Evolutionary conservation across 1,140 invertebrate genomes (phyloP), one percentile per base, ranked within the genome.

Genomic region (Bombus superbus): DNA sequence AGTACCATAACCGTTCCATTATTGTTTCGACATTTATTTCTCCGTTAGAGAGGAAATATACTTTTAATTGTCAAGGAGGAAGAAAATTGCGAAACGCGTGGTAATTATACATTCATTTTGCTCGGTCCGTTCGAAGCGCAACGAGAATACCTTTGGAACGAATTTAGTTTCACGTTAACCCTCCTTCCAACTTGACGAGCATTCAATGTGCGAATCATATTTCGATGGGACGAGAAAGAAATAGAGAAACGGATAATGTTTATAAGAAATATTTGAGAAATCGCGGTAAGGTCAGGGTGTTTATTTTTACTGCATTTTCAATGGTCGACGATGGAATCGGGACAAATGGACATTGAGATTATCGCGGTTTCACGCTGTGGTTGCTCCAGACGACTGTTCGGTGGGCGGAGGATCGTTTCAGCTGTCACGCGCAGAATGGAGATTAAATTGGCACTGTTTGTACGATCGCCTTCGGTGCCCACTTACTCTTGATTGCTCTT

Each of bases 321-420:
- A 81, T 47, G 78, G 40, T 8, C 69, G 69, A 72, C 64, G 86
- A 86, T 64, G 83, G 69, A 44, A 44, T 40, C 35, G 72, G 74
- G 72, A 71, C 72, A 81, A 89, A 86, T 83, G 88, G 80, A 83
- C 86, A 87, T 82, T 59, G 88, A 90, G 88, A 90, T 90, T 90
- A 90, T 90, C 88, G 88, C 81, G 89, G 86, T 90, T 90, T 90
- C 75, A 85, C 89, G 89, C 86, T 88, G 90, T 84, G 73, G 76
- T 72, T 81, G 77, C 71, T 68, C n/a, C 77, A 85, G 78, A 82
- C 47, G 57, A 66, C 84, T 38, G 68, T 11, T 64, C 57, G 66
- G 57, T 81, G 81, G 77, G 88, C 77, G 89, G 85, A 74, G 80
- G 78, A 87, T 74, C 89, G 89, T 89, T 90, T 87, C 79, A 90